Evolutionary conservation across 92 coral and sea anemone species (phyloP).

Genomic region (Siderastrea siderea): DNA sequence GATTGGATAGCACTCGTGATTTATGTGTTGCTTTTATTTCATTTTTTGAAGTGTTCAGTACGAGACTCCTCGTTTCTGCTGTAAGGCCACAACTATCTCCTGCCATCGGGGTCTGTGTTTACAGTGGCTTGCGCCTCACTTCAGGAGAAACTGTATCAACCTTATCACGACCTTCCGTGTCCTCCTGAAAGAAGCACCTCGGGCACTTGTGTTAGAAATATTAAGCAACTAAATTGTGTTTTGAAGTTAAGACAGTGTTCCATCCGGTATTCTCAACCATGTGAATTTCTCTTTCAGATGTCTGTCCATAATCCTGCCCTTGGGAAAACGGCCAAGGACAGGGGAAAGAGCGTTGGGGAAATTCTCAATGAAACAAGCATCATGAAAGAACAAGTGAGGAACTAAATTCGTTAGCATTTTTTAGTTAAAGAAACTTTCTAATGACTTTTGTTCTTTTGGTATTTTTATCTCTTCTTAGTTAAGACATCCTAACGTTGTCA

Average conservation of each 20-base stretch:
- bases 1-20: too few species aligned
- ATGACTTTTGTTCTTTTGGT: background rate
- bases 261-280: background rate
- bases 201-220: too few species aligned
- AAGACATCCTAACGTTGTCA: slow-evolving; percentile 96
- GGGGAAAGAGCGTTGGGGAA: slow-evolving; percentile 95
- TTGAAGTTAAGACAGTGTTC: background rate
- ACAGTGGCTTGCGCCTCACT: too few species aligned
- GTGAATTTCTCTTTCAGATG: slow-evolving; percentile 60
- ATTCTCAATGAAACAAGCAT: slow-evolving; percentile 94
- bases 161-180: too few species aligned
- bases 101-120: too few species aligned
- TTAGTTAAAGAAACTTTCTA: background rate
- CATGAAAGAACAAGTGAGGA: slow-evolving; percentile 89
- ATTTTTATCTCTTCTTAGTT: slow-evolving; percentile 64
- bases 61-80: too few species aligned
- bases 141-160: too few species aligned
- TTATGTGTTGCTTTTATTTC: background rate
- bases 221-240: too few species aligned
- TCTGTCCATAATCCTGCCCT: slow-evolving; percentile 88
- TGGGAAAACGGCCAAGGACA: slow-evolving; percentile 96
- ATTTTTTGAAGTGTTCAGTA: too few species aligned
- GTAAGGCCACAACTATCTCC: too few species aligned
- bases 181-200: too few species aligned
- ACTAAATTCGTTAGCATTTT: background rate